Evolutionary conservation across 1,140 invertebrate genomes (phyloP).

Genomic region (Bombus superbus): DNA sequence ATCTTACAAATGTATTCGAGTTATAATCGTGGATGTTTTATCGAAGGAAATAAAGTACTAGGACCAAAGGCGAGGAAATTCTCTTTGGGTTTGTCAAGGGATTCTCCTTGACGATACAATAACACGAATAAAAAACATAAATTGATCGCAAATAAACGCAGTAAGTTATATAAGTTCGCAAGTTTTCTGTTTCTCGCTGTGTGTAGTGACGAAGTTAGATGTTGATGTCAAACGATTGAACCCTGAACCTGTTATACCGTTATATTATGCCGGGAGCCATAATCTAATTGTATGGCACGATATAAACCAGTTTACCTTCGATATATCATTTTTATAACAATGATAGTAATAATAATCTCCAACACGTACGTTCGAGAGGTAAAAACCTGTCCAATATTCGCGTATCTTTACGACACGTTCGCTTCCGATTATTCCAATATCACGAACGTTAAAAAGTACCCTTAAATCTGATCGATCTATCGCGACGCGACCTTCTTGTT

Average conservation of each 20-base stretch:
- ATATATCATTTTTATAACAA: constrained; percentile 28
- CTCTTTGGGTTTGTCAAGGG: too few relatives aligned
- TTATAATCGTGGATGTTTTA: too few relatives aligned
- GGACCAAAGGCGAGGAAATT: too few relatives aligned
- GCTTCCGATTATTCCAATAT: neutral
- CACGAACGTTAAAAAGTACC: neutral
- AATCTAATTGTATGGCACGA: constrained; percentile 51
- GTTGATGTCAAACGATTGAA: constrained; percentile 62
- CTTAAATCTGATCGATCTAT: neutral
- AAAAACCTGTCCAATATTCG: neutral
- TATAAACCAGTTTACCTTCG: constrained; percentile 29
- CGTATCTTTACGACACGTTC: neutral
- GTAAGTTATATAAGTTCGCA: constrained; percentile 5
- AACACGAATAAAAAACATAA: neutral
- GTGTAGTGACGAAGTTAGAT: constrained; percentile 10
- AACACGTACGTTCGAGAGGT: neutral
- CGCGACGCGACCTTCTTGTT: neutral
- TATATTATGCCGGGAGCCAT: constrained; percentile 52
- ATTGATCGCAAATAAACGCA: neutral
- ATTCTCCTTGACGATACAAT: neutral
- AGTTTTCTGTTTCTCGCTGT: neutral
- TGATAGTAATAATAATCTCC: neutral
- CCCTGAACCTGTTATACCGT: constrained; percentile 50
- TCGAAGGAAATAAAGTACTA: too few relatives aligned
- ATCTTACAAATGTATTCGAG: too few relatives aligned